A percentile compares a stretch with the other conserved stretches of the same genome.
Conservation (phyloP, 2,113 vertebrate genomes). For the Gnathonemus echidnorhynchus region DNA sequence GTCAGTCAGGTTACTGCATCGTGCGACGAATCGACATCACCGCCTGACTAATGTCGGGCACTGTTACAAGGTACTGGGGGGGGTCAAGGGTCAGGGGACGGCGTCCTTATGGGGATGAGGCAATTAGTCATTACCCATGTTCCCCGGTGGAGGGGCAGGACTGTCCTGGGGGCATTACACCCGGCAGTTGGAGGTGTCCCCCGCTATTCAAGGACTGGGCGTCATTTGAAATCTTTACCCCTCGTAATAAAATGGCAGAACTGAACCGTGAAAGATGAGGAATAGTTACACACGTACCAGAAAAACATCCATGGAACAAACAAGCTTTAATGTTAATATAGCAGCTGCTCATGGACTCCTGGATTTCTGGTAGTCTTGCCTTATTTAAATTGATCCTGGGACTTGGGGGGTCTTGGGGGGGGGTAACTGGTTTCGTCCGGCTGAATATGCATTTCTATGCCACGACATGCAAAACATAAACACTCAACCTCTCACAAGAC, state of each 20-base stretch:
- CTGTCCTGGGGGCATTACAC: constrained; percentile 19
- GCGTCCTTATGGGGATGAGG: constrained; percentile 82
- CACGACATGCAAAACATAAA: neutral
- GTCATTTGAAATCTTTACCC: constrained; percentile 61
- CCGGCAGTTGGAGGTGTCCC: neutral
- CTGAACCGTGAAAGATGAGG: constrained; percentile 40
- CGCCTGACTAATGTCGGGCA: constrained; percentile 80
- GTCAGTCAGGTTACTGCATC: constrained; percentile 97
- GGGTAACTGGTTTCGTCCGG: neutral
- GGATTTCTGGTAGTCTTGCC: no score
- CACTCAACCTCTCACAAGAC: neutral
- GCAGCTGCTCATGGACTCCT: constrained; percentile 45
- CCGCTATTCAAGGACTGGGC: constrained; percentile 33
- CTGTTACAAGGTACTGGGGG: constrained; percentile 68
- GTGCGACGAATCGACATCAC: constrained; percentile 82
- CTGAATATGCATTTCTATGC: neutral
- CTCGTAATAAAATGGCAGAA: constrained; percentile 55
- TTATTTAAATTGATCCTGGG: neutral
- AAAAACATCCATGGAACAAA: constrained; percentile 59
- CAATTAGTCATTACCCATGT: constrained; percentile 80
- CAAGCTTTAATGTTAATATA: constrained; percentile 64
- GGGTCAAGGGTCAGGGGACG: constrained; percentile 62
- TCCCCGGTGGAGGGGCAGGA: constrained; percentile 65
- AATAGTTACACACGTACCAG: constrained; percentile 35
- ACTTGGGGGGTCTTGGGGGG: neutral